These are phyloP conservation scores for Agrochola lychnidis DNA, from an alignment of 2,888 invertebrate genomes.

Conservation along the genomic window DNA sequence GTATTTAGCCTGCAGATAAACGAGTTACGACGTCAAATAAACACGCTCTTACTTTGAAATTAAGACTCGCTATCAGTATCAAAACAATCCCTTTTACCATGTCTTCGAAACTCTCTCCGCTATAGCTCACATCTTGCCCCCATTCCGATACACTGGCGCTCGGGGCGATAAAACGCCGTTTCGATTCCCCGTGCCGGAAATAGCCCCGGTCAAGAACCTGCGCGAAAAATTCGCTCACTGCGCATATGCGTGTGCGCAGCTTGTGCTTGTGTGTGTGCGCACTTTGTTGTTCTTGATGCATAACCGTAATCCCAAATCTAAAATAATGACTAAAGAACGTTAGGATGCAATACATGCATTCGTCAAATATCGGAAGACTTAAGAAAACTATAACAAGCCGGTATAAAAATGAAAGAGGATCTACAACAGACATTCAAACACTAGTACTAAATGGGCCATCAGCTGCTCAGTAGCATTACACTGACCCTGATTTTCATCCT, in stretches of 20 bases:
- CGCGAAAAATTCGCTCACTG: slow-evolving; percentile 75
- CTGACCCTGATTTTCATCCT: not conserved
- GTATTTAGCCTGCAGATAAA: not conserved
- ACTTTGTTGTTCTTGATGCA: slow-evolving; percentile 37
- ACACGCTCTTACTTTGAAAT: not conserved
- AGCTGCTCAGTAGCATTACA: not conserved
- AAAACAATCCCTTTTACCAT: not conserved
- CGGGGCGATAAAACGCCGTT: slow-evolving; percentile 78
- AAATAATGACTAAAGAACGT: not conserved
- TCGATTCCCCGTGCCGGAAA: slow-evolving; percentile 83
- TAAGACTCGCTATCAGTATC: not conserved
- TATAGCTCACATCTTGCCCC: slow-evolving; percentile 18
- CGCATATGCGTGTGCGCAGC: slow-evolving; percentile 45
- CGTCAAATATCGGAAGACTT: not conserved
- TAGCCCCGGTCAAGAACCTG: slow-evolving; percentile 84
- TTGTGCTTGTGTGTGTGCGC: slow-evolving; percentile 8
- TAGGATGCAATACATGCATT: not conserved
- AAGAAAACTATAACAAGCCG: not conserved
- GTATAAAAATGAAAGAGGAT: not conserved
- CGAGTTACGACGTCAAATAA: not conserved
- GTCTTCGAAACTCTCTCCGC: not conserved
- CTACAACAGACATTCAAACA: not conserved
- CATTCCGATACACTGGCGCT: slow-evolving; percentile 62
- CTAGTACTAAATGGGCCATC: not conserved
- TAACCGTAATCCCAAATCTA: not conserved